Base-by-base conservation (phyloP, 1,140 invertebrate species). In the Muscidifurax raptorellus region DNA sequence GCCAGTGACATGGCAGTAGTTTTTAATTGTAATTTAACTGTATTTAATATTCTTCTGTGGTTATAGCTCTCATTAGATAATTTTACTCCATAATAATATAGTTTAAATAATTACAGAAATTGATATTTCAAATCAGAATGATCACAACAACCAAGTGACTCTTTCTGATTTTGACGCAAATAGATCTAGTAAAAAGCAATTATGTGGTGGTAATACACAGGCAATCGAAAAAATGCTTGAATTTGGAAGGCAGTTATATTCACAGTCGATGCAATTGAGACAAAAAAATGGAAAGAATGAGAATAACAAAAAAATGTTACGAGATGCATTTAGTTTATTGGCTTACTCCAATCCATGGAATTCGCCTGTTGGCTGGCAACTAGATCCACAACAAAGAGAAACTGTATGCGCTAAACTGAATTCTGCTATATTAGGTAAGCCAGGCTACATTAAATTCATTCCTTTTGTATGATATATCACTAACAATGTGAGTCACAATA, bases 331-430 rank as follows among this genome's bases (percentile, higher is more conserved):
- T 94, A 99, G 98, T 94, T 95, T 99, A 89, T 94, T 99, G 89
- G 98, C 99, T 18, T 99, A 99, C 94, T 97, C 98, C 88, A 99
- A 99, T 94, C 99, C 99, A 12, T 99, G 98, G 98, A 96, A 95
- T 89, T 99, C 98, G 93, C 98, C 98, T 30, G 96, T 99, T 74
- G 98, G 98, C 32, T 98, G 97, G 96, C 98, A 99, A 91, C 94
- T 99, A 87, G 96, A 99, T 92, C 97, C 98, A 15, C 95, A 97
- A 85, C 96, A 99, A 90, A 95, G 98, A 89, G 98, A 99, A 94
- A 96, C 96, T 71, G 97, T 99, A 84, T 99, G 98, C 95, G 97
- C 97, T 88, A 96, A 97, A 89, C 95, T 99, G 86, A 99, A 99
- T 94, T 99, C 98, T 92, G 98, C 99, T 91, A 99, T 99, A 94